Percentiles rank a stretch among this genome's conserved stretches.
These are phyloP conservation scores for Drymonia ruficornis DNA, from an alignment of 2,888 invertebrate species.

Conservation along the genomic window DNA sequence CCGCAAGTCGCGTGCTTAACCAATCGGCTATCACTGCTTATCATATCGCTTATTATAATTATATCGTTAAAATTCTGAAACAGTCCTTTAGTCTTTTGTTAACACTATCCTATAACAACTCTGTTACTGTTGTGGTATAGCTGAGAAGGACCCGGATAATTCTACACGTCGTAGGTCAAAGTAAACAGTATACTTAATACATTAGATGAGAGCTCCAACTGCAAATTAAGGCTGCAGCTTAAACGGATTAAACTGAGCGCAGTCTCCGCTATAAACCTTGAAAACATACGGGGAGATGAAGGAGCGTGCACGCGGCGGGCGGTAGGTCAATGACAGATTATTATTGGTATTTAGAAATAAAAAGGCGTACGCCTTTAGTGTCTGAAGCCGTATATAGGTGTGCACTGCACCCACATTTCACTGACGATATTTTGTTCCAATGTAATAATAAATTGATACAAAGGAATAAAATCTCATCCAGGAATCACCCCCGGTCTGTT, in stretches of 20 bases:
- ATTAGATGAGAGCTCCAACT: not conserved
- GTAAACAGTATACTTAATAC: not conserved
- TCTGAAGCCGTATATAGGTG: not conserved
- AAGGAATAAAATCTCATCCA: not conserved
- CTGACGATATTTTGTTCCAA: not conserved
- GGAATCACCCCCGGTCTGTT: too few species aligned
- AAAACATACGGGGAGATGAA: not conserved
- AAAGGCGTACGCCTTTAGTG: too few species aligned
- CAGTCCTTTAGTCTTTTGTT: too few species aligned
- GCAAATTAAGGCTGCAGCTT: constrained; percentile 10
- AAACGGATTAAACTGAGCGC: constrained; percentile 15
- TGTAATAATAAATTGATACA: not conserved
- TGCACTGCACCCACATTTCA: not conserved
- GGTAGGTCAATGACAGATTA: too few species aligned
- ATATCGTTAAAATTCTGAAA: too few species aligned
- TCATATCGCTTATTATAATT: too few species aligned
- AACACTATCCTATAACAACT: too few species aligned
- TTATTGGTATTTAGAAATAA: too few species aligned
- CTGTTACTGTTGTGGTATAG: too few species aligned
- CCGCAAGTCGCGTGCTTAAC: too few species aligned
- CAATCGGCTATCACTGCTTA: too few species aligned
- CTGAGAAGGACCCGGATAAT: too few species aligned
- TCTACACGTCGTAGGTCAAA: not conserved
- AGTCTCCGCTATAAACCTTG: constrained; percentile 5
- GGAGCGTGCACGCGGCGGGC: not conserved